These are phyloP conservation scores for Urosaurus nigricauda DNA, from an alignment of 2,797 vertebrate genomes.

Conservation along the genomic window DNA sequence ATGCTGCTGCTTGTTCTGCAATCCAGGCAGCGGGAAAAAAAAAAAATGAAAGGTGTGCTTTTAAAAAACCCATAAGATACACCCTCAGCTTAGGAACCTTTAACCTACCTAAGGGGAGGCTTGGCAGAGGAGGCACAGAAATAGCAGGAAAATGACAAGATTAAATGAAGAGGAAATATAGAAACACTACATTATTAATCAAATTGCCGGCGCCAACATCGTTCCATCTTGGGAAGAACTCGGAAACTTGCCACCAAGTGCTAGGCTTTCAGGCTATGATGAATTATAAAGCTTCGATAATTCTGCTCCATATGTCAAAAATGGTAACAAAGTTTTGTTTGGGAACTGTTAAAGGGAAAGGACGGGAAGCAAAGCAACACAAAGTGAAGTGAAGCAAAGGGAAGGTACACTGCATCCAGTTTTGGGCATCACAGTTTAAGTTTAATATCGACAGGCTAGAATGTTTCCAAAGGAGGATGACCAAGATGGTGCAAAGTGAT, in stretches of 20 bases:
- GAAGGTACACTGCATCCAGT: neutral
- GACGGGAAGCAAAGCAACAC: no score
- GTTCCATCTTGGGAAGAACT: neutral
- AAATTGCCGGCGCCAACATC: neutral
- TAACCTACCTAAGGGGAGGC: neutral
- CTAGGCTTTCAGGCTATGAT: neutral
- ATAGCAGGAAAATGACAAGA: slow-evolving; percentile 9
- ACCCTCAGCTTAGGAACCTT: neutral
- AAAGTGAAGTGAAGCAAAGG: no score
- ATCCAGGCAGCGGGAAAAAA: neutral
- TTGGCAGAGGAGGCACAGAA: neutral
- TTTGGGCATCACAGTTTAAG: no score
- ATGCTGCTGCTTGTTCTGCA: neutral
- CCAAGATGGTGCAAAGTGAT: no score
- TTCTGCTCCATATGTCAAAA: neutral
- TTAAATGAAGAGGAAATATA: slow-evolving; percentile 27
- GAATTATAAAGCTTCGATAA: neutral
- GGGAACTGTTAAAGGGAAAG: neutral
- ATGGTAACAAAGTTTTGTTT: no score
- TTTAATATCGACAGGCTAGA: no score
- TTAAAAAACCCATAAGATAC: neutral
- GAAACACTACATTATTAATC: slow-evolving; percentile 41
- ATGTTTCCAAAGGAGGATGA: no score
- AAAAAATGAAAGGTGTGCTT: neutral
- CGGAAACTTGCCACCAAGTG: neutral